These are phyloP conservation scores for Ophion costatus DNA, from an alignment of 2,888 invertebrate genomes.

Conservation along the genomic window DNA sequence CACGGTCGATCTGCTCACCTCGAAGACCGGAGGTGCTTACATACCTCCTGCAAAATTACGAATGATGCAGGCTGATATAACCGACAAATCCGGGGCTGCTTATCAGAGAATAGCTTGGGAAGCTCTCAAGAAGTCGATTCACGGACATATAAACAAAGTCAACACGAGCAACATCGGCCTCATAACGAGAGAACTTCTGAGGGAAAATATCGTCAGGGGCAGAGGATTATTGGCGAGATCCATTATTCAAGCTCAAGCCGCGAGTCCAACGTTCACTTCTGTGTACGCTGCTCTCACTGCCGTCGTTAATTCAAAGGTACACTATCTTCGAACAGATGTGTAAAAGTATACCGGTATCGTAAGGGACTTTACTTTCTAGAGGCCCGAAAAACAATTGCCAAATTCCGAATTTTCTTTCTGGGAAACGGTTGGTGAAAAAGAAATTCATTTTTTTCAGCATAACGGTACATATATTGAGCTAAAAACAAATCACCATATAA, in stretches of 20 bases:
- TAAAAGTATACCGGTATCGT: not conserved
- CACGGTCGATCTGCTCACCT: constrained; percentile 89
- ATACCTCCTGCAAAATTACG: constrained; percentile 98
- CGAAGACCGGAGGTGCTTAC: constrained; percentile 96
- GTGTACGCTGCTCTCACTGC: constrained; percentile 98
- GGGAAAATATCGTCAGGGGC: constrained; percentile 98
- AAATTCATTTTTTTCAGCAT: too few species aligned
- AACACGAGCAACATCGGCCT: constrained; percentile 97
- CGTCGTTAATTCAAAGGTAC: constrained; percentile 95
- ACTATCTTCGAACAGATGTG: not conserved
- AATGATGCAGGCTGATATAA: constrained; percentile 97
- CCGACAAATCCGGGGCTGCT: constrained; percentile 96
- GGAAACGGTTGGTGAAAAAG: too few species aligned
- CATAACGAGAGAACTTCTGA: constrained; percentile 95
- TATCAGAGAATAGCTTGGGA: constrained; percentile 99
- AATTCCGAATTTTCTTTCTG: too few species aligned
- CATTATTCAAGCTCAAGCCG: constrained; percentile 98
- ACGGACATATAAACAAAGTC: constrained; percentile 98
- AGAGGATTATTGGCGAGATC: constrained; percentile 96
- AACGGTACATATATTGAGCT: too few species aligned
- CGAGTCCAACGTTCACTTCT: constrained; percentile 98
- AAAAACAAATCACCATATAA: too few species aligned
- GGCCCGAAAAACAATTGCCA: too few species aligned
- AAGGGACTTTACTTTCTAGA: too few species aligned
- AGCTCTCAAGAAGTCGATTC: constrained; percentile 98